Evolutionary conservation across 2,797 vertebrate species (phyloP).

Genomic region (Pantherophis vulpinus): DNA sequence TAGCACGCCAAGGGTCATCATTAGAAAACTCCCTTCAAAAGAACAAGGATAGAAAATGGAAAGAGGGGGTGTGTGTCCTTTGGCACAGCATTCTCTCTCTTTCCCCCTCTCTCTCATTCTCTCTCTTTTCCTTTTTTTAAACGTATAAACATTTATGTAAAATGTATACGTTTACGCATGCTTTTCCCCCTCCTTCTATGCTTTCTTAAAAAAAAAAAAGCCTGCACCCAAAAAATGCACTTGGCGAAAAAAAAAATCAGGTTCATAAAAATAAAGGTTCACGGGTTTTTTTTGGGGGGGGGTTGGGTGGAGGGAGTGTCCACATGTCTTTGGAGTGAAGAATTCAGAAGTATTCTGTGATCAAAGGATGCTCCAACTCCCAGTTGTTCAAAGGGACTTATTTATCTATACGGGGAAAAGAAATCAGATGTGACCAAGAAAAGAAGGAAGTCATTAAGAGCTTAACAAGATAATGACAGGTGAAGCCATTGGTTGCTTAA

Average conservation of each 20-base stretch:
- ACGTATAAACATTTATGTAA: constrained; percentile 94
- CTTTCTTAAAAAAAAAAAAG: constrained; percentile 35
- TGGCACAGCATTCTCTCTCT: constrained; percentile 74
- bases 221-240: constrained; percentile 57
- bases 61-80: constrained; percentile 72
- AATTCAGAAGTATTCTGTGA: constrained; percentile 92
- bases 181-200: constrained; percentile 51
- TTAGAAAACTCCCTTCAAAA: constrained; percentile 96
- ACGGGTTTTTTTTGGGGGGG: constrained; percentile 7
- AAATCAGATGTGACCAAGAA: constrained; percentile 95
- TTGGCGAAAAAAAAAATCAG: background rate
- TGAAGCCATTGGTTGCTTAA: constrained; percentile 79
- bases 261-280: constrained; percentile 68
- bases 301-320: background rate
- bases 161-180: constrained; percentile 80
- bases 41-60: constrained; percentile 52
- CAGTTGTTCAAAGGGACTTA: constrained; percentile 95
- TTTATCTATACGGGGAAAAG: constrained; percentile 77
- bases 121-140: constrained; percentile 75
- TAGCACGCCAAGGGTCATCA: constrained; percentile 99
- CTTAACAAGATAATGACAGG: constrained; percentile 90
- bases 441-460: constrained; percentile 94
- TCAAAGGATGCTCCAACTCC: constrained; percentile 94
- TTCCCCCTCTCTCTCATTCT: background rate
- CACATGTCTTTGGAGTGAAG: constrained; percentile 83